A percentile compares a stretch with the other conserved stretches of the same genome.
phyloP scores from a whole-genome alignment of 2,113 vertebrate genomes.

The Osmerus eperlanus region DNA sequence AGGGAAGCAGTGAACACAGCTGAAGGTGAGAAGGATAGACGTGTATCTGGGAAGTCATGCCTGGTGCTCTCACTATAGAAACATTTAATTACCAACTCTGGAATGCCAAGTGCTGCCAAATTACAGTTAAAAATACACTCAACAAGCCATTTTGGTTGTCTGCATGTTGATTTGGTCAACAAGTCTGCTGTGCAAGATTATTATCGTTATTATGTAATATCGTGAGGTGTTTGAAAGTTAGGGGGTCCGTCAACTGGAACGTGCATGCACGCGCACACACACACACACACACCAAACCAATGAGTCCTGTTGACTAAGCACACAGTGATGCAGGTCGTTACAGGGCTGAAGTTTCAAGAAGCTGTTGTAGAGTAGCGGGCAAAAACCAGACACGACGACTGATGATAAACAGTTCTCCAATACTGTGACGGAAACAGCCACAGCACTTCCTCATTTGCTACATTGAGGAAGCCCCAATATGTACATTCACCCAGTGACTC shows the following conservation, averaged over 20 bases:
- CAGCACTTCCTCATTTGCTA: constrained; percentile 53
- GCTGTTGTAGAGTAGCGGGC: background rate
- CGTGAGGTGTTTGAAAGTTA: constrained; percentile 26
- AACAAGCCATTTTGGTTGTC: constrained; percentile 54
- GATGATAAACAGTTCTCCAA: constrained; percentile 58
- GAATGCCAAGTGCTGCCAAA: constrained; percentile 59
- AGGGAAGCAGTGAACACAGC: constrained; percentile 17
- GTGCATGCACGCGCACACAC: background rate
- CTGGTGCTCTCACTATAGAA: constrained; percentile 50
- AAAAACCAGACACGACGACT: constrained; percentile 58
- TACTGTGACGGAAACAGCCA: constrained; percentile 55
- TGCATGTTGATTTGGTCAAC: constrained; percentile 61
- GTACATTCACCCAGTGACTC: constrained; percentile 49
- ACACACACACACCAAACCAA: no score
- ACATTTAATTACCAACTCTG: constrained; percentile 59
- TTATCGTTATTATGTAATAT: constrained; percentile 3
- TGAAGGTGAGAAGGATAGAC: constrained; percentile 27
- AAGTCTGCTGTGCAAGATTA: constrained; percentile 30
- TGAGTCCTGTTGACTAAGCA: no score
- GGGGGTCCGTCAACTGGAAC: background rate
- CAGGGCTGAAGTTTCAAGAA: background rate
- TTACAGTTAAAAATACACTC: constrained; percentile 62
- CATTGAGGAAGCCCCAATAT: constrained; percentile 57
- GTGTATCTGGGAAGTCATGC: constrained; percentile 36
- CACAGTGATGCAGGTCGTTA: background rate